These are phyloP conservation scores for Moxostoma hubbsi DNA, from an alignment of 2,797 vertebrate genomes.

Conservation along the genomic window DNA sequence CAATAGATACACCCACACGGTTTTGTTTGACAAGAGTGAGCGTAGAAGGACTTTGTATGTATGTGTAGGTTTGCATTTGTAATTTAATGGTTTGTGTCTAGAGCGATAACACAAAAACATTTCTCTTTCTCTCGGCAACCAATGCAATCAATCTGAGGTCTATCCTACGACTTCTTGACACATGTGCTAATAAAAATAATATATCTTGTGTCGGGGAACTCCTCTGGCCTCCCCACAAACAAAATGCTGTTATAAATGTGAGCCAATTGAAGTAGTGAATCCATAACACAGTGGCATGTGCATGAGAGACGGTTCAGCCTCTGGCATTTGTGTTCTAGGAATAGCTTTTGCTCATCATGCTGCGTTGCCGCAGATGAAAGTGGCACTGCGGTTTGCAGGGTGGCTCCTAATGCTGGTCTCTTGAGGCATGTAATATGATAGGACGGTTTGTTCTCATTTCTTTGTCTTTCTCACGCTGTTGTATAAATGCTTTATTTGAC, in stretches of 20 bases:
- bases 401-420: constrained; percentile 26
- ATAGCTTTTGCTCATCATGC: constrained; percentile 21
- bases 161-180: constrained; percentile 36
- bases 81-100: constrained; percentile 26
- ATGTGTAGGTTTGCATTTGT: constrained; percentile 40
- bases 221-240: constrained; percentile 26
- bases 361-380: constrained; percentile 31
- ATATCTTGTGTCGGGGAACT: constrained; percentile 24
- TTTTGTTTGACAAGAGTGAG: constrained; percentile 38
- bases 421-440: constrained; percentile 28
- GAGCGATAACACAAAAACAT: constrained; percentile 31
- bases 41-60: constrained; percentile 9
- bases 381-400: constrained; percentile 25
- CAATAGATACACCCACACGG: constrained; percentile 33
- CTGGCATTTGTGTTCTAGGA: constrained; percentile 46
- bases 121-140: neutral
- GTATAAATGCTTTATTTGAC: neutral
- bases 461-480: constrained; percentile 10
- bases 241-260: constrained; percentile 35
- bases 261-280: constrained; percentile 11
- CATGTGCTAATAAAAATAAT: constrained; percentile 37
- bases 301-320: constrained; percentile 30
- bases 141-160: constrained; percentile 38
- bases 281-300: neutral
- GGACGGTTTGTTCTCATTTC: constrained; percentile 11